Evolutionary conservation across 2,797 vertebrate species (phyloP), one percentile per base, ranked within the genome.

Genomic region (Ambastaia sidthimunki): DNA sequence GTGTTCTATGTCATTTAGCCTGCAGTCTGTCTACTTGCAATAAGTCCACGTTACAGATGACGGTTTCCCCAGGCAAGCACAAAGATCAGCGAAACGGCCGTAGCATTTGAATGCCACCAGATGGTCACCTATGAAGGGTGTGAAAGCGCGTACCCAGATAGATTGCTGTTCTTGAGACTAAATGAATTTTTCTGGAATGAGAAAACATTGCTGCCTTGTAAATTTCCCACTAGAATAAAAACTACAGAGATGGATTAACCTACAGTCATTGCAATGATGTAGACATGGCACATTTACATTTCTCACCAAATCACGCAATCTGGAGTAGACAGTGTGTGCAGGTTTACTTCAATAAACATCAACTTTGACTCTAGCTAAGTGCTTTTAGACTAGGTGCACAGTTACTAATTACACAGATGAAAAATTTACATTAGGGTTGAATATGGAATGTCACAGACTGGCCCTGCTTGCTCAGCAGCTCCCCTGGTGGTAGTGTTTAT

Each of bases 41-140:
- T 60, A 57, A 67, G 48, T 76, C 19, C 25, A 23, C 31, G 54
- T 71, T 62, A 54, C 62, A 81, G 68, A 78, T 77, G 63, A 73
- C 57, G 63, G 9, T 71, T 71, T 76, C 65, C n/a, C 66, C 19
- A 52, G 55, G 25, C 70, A 71, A 67, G 31, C 34, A 72, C 47
- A 82, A 54, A 80, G 54, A 69, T 47, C 67, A 60, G 63, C 28
- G 60, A 67, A 69, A 34, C 69, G 31, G 28, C 71, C 50, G 3
- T 62, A 67, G 37, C 59, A 41, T 81, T 76, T 71, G 67, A 55
- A 71, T 76, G 80, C 69, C 25, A 75, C 71, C 81, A 82, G 81
- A 82, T 74, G 76, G 81, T 78, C 72, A 76, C 28, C 71, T 74
- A 60, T 73, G 70, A 73, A 57, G 48, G 55, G 71, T 25, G 66